phyloP scores from a whole-genome alignment of 2,888 invertebrate genomes.

The Parnassius mnemosyne region DNA sequence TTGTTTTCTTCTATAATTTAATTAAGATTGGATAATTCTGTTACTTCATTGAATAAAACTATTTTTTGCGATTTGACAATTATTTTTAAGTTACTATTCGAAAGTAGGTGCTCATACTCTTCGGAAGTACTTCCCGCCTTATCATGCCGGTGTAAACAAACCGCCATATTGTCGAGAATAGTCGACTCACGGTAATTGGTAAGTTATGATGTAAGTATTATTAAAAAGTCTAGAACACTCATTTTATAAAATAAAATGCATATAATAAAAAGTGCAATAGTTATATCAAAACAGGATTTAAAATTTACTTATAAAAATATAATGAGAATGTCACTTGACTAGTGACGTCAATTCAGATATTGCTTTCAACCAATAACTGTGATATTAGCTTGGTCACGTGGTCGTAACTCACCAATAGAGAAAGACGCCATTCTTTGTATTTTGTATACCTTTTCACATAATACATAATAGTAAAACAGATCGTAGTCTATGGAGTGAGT shows the following conservation, averaged over 20 bases:
- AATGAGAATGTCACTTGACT: constrained; percentile 42
- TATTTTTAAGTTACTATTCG: constrained; percentile 38
- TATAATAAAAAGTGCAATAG: too few species aligned
- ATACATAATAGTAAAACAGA: constrained; percentile 75
- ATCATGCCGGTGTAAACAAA: constrained; percentile 81
- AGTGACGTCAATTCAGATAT: constrained; percentile 51
- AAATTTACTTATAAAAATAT: neutral
- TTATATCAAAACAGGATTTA: neutral
- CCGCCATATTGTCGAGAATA: constrained; percentile 76
- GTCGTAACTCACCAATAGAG: constrained; percentile 70
- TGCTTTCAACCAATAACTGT: constrained; percentile 61
- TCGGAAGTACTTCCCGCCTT: constrained; percentile 69
- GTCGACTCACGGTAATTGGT: constrained; percentile 50
- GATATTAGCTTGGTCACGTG: constrained; percentile 73
- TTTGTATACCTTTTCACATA: constrained; percentile 76
- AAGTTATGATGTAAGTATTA: constrained; percentile 45
- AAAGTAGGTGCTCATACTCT: constrained; percentile 24
- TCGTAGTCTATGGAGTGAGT: constrained; percentile 78
- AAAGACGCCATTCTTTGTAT: constrained; percentile 65
- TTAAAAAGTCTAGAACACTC: constrained; percentile 8
- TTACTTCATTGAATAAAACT: constrained; percentile 56
- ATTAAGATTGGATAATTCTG: constrained; percentile 39
- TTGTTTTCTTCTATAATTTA: constrained; percentile 41
- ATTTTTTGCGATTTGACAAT: constrained; percentile 44
- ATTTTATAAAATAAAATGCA: constrained; percentile 13